These are phyloP conservation scores for Mesoclemmys tuberculata DNA, from an alignment of 2,113 vertebrate species.

Conservation along the genomic window DNA sequence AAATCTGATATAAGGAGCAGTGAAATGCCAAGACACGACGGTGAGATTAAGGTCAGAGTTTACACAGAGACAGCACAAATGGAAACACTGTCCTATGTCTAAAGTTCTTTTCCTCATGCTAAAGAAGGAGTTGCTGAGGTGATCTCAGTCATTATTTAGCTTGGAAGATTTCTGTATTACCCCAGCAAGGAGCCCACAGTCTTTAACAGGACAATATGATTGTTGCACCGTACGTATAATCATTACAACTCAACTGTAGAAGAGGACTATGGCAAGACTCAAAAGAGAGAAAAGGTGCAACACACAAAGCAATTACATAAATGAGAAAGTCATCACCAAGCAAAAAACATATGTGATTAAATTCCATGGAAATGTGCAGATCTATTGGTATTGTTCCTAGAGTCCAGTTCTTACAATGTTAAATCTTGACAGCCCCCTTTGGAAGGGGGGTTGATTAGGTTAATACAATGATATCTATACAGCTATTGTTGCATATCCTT, in stretches of 20 bases:
- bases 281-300: not conserved
- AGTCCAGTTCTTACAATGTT: conserved; percentile 46
- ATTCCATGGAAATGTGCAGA: conserved; percentile 27
- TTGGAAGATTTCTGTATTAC: not conserved
- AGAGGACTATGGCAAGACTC: not conserved
- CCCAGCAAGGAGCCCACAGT: not conserved
- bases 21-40: not conserved
- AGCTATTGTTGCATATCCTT: conserved; percentile 30
- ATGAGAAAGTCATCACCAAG: conserved; percentile 7
- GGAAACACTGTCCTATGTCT: not conserved
- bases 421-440: conserved; percentile 59
- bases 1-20: not conserved
- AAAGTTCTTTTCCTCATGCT: not conserved
- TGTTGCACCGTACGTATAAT: not conserved
- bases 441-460: conserved; percentile 38
- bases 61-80: not conserved
- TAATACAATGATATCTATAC: conserved; percentile 49
- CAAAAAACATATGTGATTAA: conserved; percentile 18
- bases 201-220: not conserved
- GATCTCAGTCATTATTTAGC: not conserved
- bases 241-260: not conserved
- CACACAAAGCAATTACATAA: conserved; percentile 28
- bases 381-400: conserved; percentile 16
- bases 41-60: not conserved
- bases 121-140: not conserved